Base-by-base conservation (phyloP, 2,797 vertebrate genomes). In the Halcyon leucocephala region DNA sequence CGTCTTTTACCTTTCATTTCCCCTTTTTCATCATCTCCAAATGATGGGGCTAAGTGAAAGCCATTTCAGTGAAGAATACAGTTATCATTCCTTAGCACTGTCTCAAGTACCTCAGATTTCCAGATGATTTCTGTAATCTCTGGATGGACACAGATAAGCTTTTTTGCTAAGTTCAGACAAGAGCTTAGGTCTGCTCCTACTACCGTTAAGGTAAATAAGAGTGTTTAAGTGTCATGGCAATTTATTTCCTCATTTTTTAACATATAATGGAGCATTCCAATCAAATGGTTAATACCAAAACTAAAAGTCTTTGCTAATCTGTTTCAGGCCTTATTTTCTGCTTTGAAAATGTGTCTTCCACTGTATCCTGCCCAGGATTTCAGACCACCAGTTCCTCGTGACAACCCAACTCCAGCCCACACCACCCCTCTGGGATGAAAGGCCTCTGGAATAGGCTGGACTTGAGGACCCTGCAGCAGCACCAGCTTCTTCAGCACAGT, bases 381-480 rank as follows among this genome's bases (percentile, higher is more conserved):
- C 26, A 60, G 51, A 42, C n/a, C 55, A 12, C 5, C 46, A 35
- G 16, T 9, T 65, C 11, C 24, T 46, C 20, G 6, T 0, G 1
- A 28, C 25, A 39, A 25, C 7, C 0, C 0, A 1, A 3, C 13
- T 66, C 42, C 5, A 14, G 24, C 13, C 7, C 12, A 48, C 6
- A 9, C 10, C 37, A 62, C 8, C 4, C 3, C 11, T 20, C 25
- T 25, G 52, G n/a, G 2, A 11, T 29, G 8, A 10, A 31, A 35
- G 18, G 5, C 6, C 13, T 12, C 35, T 33, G 25, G 29, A 78
- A 57, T 4, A 9, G 29, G 11, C 10, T n/a, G 49, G 37, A 6
- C 28, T 35, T 3, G 0, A 2, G 4, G 12, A 60, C 20, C 9
- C 19, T 0, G 0, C 14, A 52, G 74, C 17, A 46, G 31, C 26